Conservation (phyloP, 2,797 vertebrate species). For the Valencia hispanica region DNA sequence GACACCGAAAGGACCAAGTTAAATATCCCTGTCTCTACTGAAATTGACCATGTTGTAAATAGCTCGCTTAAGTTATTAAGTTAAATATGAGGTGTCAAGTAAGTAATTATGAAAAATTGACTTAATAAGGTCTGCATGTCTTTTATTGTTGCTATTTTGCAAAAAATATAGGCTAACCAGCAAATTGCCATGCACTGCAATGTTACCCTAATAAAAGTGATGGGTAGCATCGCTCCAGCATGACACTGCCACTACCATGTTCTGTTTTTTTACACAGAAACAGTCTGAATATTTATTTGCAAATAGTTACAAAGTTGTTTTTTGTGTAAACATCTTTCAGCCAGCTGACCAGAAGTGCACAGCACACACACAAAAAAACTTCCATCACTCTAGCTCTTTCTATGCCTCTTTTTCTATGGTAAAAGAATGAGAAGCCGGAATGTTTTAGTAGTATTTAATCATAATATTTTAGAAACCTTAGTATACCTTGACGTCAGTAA, state of each 20-base stretch:
- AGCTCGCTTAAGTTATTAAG: neutral
- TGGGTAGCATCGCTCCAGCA: neutral
- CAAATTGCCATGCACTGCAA: neutral
- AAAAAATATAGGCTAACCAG: neutral
- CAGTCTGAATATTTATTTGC: neutral
- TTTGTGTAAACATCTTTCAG: neutral
- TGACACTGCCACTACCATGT: neutral
- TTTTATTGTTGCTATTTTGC: neutral
- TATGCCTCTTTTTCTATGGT: neutral
- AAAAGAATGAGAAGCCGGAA: neutral
- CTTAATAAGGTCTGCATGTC: neutral
- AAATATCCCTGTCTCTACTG: neutral
- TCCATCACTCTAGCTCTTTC: neutral
- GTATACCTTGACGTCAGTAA: neutral
- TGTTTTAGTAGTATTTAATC: neutral
- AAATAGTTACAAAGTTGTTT: neutral
- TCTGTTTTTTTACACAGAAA: neutral
- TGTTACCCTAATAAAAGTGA: neutral
- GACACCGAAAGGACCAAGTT: neutral
- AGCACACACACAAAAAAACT: neutral
- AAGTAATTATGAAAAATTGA: neutral
- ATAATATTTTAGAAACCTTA: neutral
- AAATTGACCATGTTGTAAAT: neutral
- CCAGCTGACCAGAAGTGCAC: neutral
- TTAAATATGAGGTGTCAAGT: neutral